phyloP scores from a whole-genome alignment of 2,797 vertebrate genomes.

The Labeo calbasu region DNA sequence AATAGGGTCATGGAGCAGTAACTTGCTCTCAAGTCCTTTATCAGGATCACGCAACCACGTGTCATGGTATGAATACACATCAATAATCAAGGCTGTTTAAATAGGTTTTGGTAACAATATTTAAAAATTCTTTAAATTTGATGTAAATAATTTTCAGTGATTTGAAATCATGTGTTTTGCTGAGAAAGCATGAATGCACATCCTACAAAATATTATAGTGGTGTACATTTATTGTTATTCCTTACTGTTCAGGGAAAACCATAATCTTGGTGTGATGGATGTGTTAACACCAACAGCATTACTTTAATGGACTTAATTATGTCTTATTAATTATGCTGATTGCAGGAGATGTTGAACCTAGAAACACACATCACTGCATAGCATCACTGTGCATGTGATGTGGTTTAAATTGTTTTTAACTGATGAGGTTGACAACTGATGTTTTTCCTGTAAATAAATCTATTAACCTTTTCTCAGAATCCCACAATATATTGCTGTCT shows the following conservation, averaged over 20 bases:
- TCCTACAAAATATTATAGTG: neutral
- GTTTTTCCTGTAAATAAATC: neutral
- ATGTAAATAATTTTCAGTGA: neutral
- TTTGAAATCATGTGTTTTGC: neutral
- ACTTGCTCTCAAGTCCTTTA: no score
- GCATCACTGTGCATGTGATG: neutral
- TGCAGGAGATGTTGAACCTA: neutral
- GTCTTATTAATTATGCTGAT: neutral
- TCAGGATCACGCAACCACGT: no score
- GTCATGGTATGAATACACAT: neutral
- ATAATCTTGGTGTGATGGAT: neutral
- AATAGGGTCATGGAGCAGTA: no score
- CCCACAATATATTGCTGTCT: neutral
- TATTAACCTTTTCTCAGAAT: constrained; percentile 9
- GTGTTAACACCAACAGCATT: neutral
- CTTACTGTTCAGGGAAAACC: neutral
- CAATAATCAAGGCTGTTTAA: neutral
- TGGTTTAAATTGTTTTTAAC: constrained; percentile 4
- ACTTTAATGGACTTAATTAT: neutral
- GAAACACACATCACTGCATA: neutral
- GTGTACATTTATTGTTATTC: neutral
- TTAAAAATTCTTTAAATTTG: neutral
- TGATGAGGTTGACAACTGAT: neutral
- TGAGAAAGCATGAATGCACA: neutral
- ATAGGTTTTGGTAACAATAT: neutral